Evolutionary conservation across 2,888 invertebrate species (phyloP).

Genomic region (Pocota personata): DNA sequence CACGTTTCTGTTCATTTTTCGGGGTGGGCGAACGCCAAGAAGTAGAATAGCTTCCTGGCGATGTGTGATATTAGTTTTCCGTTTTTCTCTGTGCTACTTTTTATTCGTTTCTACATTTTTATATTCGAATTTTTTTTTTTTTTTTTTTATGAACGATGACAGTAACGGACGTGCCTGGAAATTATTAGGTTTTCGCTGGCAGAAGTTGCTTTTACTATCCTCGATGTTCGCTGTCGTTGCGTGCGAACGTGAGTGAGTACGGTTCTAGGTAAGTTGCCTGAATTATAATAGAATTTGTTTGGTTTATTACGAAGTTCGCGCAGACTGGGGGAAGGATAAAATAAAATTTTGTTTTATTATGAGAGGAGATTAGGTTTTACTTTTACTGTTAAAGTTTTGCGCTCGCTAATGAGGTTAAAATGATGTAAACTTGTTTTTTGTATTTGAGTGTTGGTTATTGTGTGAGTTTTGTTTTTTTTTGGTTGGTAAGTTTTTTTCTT

Average conservation of each 20-base stretch:
- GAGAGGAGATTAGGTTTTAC: conserved; percentile 55
- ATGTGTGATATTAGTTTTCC: conserved; percentile 59
- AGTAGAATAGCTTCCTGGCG: conserved; percentile 10
- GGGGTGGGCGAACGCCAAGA: neutral
- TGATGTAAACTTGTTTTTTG: conserved; percentile 22
- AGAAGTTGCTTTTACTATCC: conserved; percentile 28
- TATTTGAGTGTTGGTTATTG: conserved; percentile 7
- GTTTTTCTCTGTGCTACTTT: conserved; percentile 20
- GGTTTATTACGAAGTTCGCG: conserved; percentile 44
- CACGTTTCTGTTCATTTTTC: neutral
- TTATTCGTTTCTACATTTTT: conserved; percentile 44
- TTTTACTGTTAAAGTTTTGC: conserved; percentile 55
- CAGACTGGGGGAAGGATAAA: conserved; percentile 28
- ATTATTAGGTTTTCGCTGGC: conserved; percentile 50
- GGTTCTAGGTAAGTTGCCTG: conserved; percentile 38
- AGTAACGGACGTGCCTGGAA: conserved; percentile 63
- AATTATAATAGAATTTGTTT: conserved; percentile 70
- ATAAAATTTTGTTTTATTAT: conserved; percentile 54
- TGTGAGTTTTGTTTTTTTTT: neutral
- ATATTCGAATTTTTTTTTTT: conserved; percentile 43
- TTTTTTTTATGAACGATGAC: conserved; percentile 64
- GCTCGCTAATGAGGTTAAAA: conserved; percentile 57
- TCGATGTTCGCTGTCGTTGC: conserved; percentile 4
- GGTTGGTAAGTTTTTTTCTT: no score
- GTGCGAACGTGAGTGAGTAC: conserved; percentile 40